Conservation (phyloP, 2,888 invertebrate genomes). For the Spilarctia lutea region DNA sequence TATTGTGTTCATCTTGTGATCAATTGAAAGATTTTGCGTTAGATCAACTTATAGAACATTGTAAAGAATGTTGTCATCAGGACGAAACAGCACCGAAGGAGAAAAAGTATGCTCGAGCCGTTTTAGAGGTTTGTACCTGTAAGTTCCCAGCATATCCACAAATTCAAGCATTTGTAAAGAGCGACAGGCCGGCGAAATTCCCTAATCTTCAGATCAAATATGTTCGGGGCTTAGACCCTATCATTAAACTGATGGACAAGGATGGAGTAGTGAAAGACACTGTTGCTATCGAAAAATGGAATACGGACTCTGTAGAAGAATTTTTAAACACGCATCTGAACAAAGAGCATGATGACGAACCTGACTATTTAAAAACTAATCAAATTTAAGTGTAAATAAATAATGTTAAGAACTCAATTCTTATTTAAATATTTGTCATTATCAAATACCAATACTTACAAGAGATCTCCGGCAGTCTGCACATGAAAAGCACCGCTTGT, state of each 20-base stretch:
- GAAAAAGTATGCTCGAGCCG: slow-evolving; percentile 95
- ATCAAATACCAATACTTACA: slow-evolving; percentile 71
- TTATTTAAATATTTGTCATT: slow-evolving; percentile 16
- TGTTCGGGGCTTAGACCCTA: slow-evolving; percentile 97
- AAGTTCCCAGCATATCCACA: slow-evolving; percentile 99
- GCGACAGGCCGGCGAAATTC: slow-evolving; percentile 95
- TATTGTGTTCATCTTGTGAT: slow-evolving; percentile 96
- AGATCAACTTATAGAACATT: slow-evolving; percentile 88
- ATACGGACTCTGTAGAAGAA: slow-evolving; percentile 98
- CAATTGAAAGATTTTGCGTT: slow-evolving; percentile 92
- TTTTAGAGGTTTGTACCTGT: slow-evolving; percentile 98
- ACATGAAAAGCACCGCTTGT: slow-evolving; percentile 97
- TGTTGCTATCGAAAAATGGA: slow-evolving; percentile 99
- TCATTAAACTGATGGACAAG: slow-evolving; percentile 95
- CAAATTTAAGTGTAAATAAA: slow-evolving; percentile 71
- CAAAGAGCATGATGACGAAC: slow-evolving; percentile 85
- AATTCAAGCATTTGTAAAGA: slow-evolving; percentile 99
- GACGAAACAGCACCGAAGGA: slow-evolving; percentile 89
- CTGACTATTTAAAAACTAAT: slow-evolving; percentile 88
- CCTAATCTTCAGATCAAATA: slow-evolving; percentile 97
- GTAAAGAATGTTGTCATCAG: slow-evolving; percentile 93
- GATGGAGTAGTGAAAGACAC: slow-evolving; percentile 94
- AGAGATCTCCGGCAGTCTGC: slow-evolving; percentile 94
- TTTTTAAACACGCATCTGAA: slow-evolving; percentile 96
- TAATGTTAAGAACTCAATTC: slow-evolving; percentile 23